These are phyloP conservation scores for Trachythela sp. DNA, from an alignment of 64 coral and sea anemone genomes.

Conservation along the genomic window DNA sequence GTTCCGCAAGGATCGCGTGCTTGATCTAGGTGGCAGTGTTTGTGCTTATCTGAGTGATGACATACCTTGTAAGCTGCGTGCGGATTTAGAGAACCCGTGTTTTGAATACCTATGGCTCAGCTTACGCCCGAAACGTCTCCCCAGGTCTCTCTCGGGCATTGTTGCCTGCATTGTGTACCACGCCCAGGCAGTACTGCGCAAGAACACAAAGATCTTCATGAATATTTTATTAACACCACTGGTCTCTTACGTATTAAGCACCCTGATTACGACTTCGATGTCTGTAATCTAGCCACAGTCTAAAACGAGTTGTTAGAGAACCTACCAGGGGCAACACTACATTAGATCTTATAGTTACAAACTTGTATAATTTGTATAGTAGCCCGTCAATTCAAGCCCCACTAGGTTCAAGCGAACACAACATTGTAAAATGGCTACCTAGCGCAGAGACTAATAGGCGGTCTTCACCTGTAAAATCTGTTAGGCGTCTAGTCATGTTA, in stretches of 20 bases:
- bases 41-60: background rate
- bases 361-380: constrained; percentile 35
- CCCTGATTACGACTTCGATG: background rate
- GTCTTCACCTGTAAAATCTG: background rate
- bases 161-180: background rate
- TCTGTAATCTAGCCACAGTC: constrained; percentile 38
- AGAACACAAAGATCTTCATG: too few relatives aligned
- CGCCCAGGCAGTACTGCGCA: background rate
- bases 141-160: background rate
- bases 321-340: constrained; percentile 47
- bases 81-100: background rate
- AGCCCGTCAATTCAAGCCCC: constrained; percentile 26
- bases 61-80: background rate
- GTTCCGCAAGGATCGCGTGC: too few relatives aligned
- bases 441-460: background rate
- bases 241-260: background rate
- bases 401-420: constrained; percentile 40
- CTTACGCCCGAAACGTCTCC: background rate
- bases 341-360: constrained; percentile 64
- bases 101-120: constrained; percentile 5
- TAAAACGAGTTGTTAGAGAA: constrained; percentile 60
- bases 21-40: too few relatives aligned
- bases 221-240: background rate
- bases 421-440: constrained; percentile 38
- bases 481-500: too few relatives aligned